Conservation (phyloP, 2,113 vertebrate genomes). For the Ailuropoda melanoleuca region DNA sequence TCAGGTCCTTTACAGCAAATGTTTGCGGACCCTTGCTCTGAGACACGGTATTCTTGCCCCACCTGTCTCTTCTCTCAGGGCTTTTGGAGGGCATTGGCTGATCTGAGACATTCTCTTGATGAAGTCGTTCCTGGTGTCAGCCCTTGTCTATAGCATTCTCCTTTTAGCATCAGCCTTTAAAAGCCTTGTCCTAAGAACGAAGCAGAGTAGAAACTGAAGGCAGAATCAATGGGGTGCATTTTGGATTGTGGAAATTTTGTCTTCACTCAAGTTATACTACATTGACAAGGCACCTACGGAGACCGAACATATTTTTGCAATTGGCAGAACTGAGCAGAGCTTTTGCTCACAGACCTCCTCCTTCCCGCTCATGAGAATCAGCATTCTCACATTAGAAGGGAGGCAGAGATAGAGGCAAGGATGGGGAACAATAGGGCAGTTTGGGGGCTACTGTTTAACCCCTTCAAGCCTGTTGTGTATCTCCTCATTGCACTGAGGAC, state of each 20-base stretch:
- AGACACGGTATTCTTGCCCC: background rate
- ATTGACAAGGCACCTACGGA: background rate
- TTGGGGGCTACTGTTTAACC: background rate
- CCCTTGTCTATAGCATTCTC: background rate
- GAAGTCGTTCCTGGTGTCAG: background rate
- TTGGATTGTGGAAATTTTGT: background rate
- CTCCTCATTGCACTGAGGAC: background rate
- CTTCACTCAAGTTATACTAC: background rate
- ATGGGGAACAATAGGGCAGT: background rate
- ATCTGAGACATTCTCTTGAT: background rate
- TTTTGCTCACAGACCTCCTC: background rate
- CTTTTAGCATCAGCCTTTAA: background rate
- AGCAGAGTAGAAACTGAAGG: background rate
- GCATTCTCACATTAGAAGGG: background rate
- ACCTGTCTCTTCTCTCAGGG: background rate
- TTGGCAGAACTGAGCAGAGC: background rate
- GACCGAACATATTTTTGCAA: background rate
- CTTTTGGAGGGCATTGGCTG: background rate
- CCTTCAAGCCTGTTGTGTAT: background rate
- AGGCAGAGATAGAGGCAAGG: background rate
- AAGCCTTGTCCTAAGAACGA: background rate
- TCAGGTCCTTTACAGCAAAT: background rate
- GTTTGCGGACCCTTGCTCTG: background rate
- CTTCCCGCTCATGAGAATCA: background rate
- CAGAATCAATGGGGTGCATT: background rate